Evolutionary conservation across 2,113 vertebrate species (phyloP).

Genomic region (Psophia crepitans): DNA sequence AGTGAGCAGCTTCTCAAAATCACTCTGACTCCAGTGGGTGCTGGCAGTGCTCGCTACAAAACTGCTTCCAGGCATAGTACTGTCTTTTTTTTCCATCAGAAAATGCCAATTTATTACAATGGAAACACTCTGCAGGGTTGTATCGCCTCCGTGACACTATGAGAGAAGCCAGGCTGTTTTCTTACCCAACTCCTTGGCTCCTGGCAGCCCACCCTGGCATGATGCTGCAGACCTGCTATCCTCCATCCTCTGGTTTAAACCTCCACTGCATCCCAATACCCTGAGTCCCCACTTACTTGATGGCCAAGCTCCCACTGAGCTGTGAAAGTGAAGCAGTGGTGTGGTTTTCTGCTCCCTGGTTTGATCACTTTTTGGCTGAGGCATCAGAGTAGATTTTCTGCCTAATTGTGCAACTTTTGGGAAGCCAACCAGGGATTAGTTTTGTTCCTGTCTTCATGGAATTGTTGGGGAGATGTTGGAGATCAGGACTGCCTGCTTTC

Average conservation of each 20-base stretch:
- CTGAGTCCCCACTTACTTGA: rapidly evolving
- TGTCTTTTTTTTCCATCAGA: not conserved
- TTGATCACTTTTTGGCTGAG: not conserved
- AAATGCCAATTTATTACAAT: slow-evolving; percentile 21
- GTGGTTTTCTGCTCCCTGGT: not conserved
- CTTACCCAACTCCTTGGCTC: slow-evolving; percentile 26
- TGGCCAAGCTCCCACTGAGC: not conserved
- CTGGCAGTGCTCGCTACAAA: not conserved
- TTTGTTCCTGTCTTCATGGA: not conserved
- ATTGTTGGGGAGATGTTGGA: not conserved
- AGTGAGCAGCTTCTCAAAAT: not conserved
- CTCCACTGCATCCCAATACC: not conserved
- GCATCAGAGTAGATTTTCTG: not conserved
- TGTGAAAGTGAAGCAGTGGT: not conserved
- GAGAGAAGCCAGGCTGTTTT: slow-evolving; percentile 22
- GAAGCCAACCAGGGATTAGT: not conserved
- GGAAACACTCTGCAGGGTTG: slow-evolving; percentile 10
- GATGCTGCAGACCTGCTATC: not conserved
- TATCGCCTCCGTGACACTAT: rapidly evolving
- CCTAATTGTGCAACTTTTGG: not conserved
- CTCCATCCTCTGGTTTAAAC: not conserved
- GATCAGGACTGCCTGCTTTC: not conserved
- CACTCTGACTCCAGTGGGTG: not conserved
- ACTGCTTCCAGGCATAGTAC: not conserved
- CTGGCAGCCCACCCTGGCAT: not conserved